phyloP scores from a whole-genome alignment of 2,888 invertebrate genomes.

The Protonemura montana region DNA sequence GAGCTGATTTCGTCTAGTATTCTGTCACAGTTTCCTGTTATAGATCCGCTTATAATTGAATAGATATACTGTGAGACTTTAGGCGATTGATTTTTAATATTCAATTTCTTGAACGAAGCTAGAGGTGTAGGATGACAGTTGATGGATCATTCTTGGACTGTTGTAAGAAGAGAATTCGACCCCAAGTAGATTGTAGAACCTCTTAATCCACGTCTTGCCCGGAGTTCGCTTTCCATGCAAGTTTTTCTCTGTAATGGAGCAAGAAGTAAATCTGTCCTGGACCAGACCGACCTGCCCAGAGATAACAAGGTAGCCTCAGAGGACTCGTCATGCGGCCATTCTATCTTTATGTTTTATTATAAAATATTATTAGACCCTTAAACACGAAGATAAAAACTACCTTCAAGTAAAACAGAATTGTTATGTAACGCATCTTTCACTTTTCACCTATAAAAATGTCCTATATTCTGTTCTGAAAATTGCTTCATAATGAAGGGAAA shows the following conservation, averaged over 20 bases:
- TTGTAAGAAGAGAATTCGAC: too few species aligned
- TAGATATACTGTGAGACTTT: neutral
- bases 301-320: slow-evolving; percentile 8
- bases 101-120: neutral
- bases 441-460: too few species aligned
- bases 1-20: neutral
- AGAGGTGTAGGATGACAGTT: too few species aligned
- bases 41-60: neutral
- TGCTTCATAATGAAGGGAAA: too few species aligned
- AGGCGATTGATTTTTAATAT: neutral
- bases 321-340: slow-evolving; percentile 14
- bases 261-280: neutral
- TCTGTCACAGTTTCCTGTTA: neutral
- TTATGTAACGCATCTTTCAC: too few species aligned
- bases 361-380: slow-evolving; percentile 15
- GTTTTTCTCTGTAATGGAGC: neutral
- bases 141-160: too few species aligned
- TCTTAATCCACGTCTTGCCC: too few species aligned
- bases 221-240: too few species aligned
- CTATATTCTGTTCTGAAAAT: too few species aligned
- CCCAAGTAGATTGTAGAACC: too few species aligned
- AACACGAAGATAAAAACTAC: neutral
- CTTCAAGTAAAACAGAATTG: too few species aligned
- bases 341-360: slow-evolving; percentile 18
- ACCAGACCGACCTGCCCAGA: neutral